A percentile compares a stretch with the other conserved stretches of the same genome.
Conservation (phyloP, 2,888 invertebrate species). For the Nomada flava region DNA sequence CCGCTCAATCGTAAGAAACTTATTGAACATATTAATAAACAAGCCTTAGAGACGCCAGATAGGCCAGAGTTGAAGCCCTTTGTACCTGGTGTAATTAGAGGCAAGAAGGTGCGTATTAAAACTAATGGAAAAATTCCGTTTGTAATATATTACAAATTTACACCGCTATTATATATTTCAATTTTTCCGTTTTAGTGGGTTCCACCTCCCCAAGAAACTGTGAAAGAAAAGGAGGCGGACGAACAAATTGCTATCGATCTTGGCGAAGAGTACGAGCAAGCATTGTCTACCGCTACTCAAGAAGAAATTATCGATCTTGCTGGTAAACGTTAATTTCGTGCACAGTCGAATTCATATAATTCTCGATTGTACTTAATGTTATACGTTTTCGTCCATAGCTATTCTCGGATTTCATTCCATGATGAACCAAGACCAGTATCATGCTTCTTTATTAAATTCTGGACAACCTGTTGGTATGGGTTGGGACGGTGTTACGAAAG, state of each 20-base stretch:
- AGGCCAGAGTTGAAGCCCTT: conserved; percentile 98
- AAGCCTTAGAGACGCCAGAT: conserved; percentile 99
- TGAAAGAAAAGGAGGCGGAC: conserved; percentile 91
- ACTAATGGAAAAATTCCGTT: neutral
- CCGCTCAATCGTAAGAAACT: conserved; percentile 97
- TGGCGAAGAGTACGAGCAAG: conserved; percentile 97
- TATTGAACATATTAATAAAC: conserved; percentile 98
- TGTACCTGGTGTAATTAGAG: conserved; percentile 95
- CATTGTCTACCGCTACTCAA: conserved; percentile 94
- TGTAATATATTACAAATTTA: neutral
- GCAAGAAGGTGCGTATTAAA: conserved; percentile 91
- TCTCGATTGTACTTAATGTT: neutral
- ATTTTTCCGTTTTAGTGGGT: conserved; percentile 88
- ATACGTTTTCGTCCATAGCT: conserved; percentile 86
- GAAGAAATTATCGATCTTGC: conserved; percentile 99
- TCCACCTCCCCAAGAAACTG: conserved; percentile 89
- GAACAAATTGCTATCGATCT: conserved; percentile 97
- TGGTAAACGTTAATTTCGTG: conserved; percentile 84
- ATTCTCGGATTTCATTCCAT: conserved; percentile 99
- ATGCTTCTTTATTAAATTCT: conserved; percentile 97
- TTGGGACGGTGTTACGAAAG: conserved; percentile 98
- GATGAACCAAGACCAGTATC: conserved; percentile 99
- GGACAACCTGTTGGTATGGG: conserved; percentile 95
- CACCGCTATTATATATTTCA: conserved; percentile 9
- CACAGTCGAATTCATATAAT: conserved; percentile 3